Conservation (phyloP, 2,888 invertebrate species). For the Euclidia mi region DNA sequence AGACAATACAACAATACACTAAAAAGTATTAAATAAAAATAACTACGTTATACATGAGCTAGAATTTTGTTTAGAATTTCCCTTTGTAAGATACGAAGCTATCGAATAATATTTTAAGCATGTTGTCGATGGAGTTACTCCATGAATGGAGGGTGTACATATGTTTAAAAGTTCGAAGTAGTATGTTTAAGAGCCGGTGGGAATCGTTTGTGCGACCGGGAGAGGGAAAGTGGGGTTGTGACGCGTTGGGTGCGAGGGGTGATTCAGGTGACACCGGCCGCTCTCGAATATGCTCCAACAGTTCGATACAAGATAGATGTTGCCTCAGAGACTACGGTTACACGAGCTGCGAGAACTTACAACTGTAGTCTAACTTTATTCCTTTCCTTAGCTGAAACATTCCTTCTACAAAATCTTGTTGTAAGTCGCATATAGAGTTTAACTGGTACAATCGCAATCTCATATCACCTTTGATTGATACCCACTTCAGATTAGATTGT, state of each 20-base stretch:
- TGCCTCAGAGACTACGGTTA: neutral
- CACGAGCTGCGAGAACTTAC: neutral
- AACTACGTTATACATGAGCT: too few relatives aligned
- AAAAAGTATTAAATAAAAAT: too few relatives aligned
- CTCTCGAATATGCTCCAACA: neutral
- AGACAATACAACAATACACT: too few relatives aligned
- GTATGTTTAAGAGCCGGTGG: neutral
- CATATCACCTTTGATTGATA: neutral
- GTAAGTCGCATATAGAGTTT: too few relatives aligned
- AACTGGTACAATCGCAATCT: too few relatives aligned
- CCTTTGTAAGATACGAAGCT: too few relatives aligned
- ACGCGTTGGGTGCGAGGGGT: neutral
- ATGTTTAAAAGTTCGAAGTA: neutral
- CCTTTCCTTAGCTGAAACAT: neutral
- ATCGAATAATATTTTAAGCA: too few relatives aligned
- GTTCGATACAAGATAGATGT: conserved; percentile 8
- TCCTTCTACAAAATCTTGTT: too few relatives aligned
- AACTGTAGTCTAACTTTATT: neutral
- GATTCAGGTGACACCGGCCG: neutral
- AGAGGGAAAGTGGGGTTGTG: neutral
- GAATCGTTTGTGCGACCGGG: neutral
- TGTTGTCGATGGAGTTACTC: too few relatives aligned
- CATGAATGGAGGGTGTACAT: neutral
- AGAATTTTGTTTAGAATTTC: too few relatives aligned
- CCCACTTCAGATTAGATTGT: conserved; percentile 16